A percentile compares a stretch with the other conserved stretches of the same genome.
phyloP scores from a whole-genome alignment of 2,113 vertebrate species.

The pig (Sus scrofa) region T2T-Sscrofa CM000812.6:203009501-203010000 shows the following conservation, averaged over 20 bases:
- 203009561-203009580: background rate
- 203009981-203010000: background rate
- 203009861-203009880: background rate
- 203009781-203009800: background rate
- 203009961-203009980: background rate
- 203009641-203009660: background rate
- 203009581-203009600: background rate
- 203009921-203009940: background rate
- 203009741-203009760: background rate
- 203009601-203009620: background rate
- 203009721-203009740: background rate
- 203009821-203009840: background rate
- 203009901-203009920: background rate
- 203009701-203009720: background rate
- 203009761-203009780: background rate
- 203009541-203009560: background rate
- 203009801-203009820: background rate
- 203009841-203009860: background rate
- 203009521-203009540: background rate
- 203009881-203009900: background rate
- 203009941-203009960: background rate
- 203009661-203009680: background rate
- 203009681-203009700: background rate
- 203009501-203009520: background rate
- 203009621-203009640: constrained; percentile 43